Base-by-base conservation (phyloP, 2,888 invertebrate species). In the Scelioninae gen. 2 region DNA sequence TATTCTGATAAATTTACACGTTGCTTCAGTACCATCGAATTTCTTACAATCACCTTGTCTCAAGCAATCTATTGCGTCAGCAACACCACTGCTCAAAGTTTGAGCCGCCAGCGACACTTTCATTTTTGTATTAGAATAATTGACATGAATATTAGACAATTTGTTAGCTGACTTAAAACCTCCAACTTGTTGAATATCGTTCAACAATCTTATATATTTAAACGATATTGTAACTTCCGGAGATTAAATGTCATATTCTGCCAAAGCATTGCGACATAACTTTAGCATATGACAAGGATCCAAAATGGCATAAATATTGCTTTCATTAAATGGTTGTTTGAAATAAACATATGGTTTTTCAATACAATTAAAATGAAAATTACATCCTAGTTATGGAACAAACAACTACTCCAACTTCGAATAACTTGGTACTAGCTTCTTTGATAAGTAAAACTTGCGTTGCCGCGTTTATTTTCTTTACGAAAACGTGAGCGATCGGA, bases 41-140 rank as follows among this genome's bases (percentile, higher is more conserved):
- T 67, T 1, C 41, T 53, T 13, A 19, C 45, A 55, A 11, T 55
- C 53, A 0, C 11, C 22, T 4, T 55, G 0, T 11, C 50, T 9
- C 3, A 61, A 61, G 41, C 48, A 80, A 52, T 70, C 71, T 10
- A 76, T 65, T 9, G 77, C 76, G 74, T 78, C 78, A 10, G 78
- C 78, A 7, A 80, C 78, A 16, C 77, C 74, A 28, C 70, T 69
- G 52, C 78, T 79, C 0, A 80, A 37, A 5, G 76, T 74, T 41
- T 79, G 79, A 0, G 76, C 77, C 25, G 78, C 79, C 5, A 48
- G 11, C 0, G 9, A 0, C 0, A 78, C 77, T 57, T 77, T 67
- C 72, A 77, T 73, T 61, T 70, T 76, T 33, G 63, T 72, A 31
- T 69, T 71, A 13, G 35, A 13, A 33, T 52, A 75, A 18, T 53